Percentiles rank a stretch among this genome's conserved stretches.
Evolutionary conservation across 1,140 invertebrate genomes (phyloP).

Genomic region (Carposina sasakii): DNA sequence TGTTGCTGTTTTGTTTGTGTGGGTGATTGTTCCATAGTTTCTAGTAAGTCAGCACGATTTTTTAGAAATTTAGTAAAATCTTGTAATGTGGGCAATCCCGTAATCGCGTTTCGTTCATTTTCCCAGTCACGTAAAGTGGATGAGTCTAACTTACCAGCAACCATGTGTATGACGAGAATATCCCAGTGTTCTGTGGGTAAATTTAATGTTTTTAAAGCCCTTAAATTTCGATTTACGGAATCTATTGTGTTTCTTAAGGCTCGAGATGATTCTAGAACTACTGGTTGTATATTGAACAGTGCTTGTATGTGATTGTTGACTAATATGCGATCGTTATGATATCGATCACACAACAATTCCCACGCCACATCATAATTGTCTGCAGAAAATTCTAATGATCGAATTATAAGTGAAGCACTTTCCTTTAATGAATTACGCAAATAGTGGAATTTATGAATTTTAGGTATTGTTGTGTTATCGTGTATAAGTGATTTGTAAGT

Average conservation of each 20-base stretch:
- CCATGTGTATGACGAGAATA: slow-evolving; percentile 4
- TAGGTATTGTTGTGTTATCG: slow-evolving; percentile 20
- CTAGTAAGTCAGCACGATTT: slow-evolving; percentile 8
- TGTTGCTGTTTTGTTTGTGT: too few relatives aligned
- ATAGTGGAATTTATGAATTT: slow-evolving; percentile 19
- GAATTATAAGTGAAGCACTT: slow-evolving; percentile 28
- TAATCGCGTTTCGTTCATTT: slow-evolving; percentile 2
- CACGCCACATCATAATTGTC: slow-evolving; percentile 17
- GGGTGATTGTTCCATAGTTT: not conserved
- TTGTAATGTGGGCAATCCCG: slow-evolving; percentile 1
- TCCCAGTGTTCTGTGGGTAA: slow-evolving; percentile 1
- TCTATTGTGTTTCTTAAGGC: not conserved
- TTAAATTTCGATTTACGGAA: not conserved
- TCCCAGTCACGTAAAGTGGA: slow-evolving; percentile 8
- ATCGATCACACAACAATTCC: slow-evolving; percentile 15
- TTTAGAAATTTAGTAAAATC: slow-evolving; percentile 5
- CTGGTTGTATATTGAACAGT: not conserved
- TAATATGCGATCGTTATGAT: slow-evolving; percentile 15
- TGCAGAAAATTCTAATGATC: slow-evolving; percentile 26
- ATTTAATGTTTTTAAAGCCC: slow-evolving; percentile 6
- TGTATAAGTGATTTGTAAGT: slow-evolving; percentile 37
- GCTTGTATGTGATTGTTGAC: slow-evolving; percentile 13
- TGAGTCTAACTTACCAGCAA: slow-evolving; percentile 7
- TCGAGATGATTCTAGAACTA: not conserved
- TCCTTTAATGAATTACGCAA: slow-evolving; percentile 21